Percentiles rank a stretch among this genome's conserved stretches.
These are phyloP conservation scores for Carposina sasakii DNA, from an alignment of 1,140 invertebrate genomes.

Conservation along the genomic window DNA sequence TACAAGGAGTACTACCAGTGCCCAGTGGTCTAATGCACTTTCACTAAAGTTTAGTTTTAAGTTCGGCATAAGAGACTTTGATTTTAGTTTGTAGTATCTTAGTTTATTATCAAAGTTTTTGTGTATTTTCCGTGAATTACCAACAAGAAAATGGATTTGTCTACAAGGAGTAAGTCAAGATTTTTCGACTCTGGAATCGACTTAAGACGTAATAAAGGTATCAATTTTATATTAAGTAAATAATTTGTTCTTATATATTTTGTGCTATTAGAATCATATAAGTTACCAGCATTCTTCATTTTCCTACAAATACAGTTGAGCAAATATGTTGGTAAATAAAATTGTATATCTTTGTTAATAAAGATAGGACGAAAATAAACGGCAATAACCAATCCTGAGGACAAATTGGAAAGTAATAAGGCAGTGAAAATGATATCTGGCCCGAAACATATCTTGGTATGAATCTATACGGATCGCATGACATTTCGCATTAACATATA, in stretches of 20 bases:
- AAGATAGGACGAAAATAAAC: constrained; percentile 52
- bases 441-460: constrained; percentile 59
- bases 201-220: constrained; percentile 67
- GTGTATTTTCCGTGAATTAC: constrained; percentile 26
- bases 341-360: no score
- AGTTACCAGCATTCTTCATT: no score
- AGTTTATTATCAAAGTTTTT: constrained; percentile 9
- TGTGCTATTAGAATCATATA: no score
- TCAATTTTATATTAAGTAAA: no score
- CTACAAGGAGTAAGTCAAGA: constrained; percentile 70
- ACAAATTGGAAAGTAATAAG: constrained; percentile 73
- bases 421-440: constrained; percentile 70
- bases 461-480: constrained; percentile 54
- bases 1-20: constrained; percentile 37
- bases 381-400: constrained; percentile 63
- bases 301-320: no score
- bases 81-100: neutral
- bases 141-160: constrained; percentile 58
- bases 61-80: no score
- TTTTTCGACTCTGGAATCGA: constrained; percentile 71
- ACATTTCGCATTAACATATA: constrained; percentile 68
- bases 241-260: no score
- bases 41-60: constrained; percentile 19
- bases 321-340: no score
- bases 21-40: constrained; percentile 49